phyloP scores from a whole-genome alignment of 2,113 vertebrate genomes.

The Chamaetylas fuelleborni region DNA sequence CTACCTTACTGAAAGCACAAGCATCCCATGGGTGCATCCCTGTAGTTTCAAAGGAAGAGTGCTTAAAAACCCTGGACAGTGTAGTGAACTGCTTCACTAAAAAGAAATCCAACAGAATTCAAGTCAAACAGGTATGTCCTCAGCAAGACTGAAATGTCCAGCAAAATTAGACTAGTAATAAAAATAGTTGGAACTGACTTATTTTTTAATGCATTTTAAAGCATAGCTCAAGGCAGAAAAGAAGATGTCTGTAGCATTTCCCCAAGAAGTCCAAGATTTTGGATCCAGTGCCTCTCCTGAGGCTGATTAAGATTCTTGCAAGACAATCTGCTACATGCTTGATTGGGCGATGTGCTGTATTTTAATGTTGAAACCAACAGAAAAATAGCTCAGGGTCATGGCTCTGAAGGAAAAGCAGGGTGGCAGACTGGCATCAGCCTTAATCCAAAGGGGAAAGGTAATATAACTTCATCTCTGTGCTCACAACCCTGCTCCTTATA shows the following conservation, averaged over 20 bases:
- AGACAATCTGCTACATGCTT: background rate
- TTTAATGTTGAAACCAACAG: background rate
- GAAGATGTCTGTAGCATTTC: background rate
- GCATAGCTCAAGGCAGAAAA: background rate
- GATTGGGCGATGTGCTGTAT: background rate
- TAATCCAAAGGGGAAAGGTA: background rate
- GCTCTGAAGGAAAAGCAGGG: background rate
- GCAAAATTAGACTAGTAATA: background rate
- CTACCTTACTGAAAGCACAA: background rate
- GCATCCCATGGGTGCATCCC: background rate
- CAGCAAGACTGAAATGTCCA: background rate
- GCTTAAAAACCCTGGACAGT: background rate
- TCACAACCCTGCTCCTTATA: background rate
- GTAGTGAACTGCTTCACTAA: background rate
- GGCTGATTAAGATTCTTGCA: background rate
- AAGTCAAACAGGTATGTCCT: background rate
- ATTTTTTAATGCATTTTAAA: background rate
- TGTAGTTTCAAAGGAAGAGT: background rate
- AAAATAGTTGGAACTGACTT: background rate
- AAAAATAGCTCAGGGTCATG: background rate
- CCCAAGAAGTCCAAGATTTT: background rate
- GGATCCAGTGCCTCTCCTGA: background rate
- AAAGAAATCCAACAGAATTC: background rate
- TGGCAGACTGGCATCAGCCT: background rate
- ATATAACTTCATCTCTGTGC: background rate